Conservation (phyloP, 2,797 vertebrate genomes). For the Anas bahamensis region DNA sequence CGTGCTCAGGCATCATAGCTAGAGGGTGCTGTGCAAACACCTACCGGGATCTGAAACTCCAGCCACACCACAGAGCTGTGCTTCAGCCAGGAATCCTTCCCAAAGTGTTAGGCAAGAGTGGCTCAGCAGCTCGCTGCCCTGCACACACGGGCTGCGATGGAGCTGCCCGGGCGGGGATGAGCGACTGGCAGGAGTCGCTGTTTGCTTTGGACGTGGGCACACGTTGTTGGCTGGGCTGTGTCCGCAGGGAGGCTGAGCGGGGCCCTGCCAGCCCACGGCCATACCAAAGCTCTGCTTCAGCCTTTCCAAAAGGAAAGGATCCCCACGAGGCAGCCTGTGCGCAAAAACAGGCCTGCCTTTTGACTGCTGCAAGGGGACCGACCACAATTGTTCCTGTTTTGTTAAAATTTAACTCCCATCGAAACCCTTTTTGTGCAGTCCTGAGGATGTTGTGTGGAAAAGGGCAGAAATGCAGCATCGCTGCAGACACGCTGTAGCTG, state of each 20-base stretch:
- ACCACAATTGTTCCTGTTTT: neutral
- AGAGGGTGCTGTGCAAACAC: neutral
- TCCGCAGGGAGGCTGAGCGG: neutral
- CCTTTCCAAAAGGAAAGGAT: neutral
- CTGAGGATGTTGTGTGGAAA: neutral
- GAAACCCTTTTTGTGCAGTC: neutral
- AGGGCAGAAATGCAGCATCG: neutral
- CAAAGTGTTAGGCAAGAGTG: neutral
- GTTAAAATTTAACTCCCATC: neutral
- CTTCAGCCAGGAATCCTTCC: neutral
- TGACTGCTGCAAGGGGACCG: neutral
- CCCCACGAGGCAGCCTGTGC: neutral
- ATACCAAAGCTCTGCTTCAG: neutral
- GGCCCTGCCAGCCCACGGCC: neutral
- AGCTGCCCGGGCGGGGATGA: neutral
- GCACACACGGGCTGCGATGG: neutral
- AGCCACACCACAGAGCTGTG: neutral
- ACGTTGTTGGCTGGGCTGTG: neutral
- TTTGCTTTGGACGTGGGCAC: neutral
- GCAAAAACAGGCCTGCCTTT: neutral
- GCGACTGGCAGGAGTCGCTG: neutral
- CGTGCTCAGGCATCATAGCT: neutral
- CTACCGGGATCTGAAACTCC: neutral
- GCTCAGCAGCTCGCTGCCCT: neutral
- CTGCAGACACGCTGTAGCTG: neutral